Percentiles rank a stretch among this genome's conserved stretches.
These are phyloP conservation scores for Seriola quinqueradiata DNA, from an alignment of 2,113 vertebrate genomes.

Conservation along the genomic window DNA sequence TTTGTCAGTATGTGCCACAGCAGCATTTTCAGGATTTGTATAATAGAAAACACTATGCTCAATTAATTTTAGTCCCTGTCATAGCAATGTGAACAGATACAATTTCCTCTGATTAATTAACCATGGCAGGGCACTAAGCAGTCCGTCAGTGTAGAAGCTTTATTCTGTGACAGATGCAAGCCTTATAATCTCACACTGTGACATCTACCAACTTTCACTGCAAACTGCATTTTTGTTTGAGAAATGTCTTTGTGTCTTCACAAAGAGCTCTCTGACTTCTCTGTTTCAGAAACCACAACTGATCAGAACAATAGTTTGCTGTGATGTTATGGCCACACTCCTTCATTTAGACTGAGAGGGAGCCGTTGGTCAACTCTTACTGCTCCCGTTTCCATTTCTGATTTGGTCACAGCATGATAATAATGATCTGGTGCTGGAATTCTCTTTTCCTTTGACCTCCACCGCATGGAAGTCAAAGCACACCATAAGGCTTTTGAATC, in stretches of 20 bases:
- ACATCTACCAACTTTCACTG: background rate
- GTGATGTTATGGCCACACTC: background rate
- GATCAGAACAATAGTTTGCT: background rate
- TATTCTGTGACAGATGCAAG: slow-evolving; percentile 9
- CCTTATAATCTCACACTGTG: background rate
- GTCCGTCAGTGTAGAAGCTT: background rate
- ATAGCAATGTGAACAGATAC: background rate
- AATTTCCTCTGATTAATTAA: slow-evolving; percentile 20
- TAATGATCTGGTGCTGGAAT: background rate
- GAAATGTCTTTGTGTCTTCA: background rate
- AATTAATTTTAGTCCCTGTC: background rate
- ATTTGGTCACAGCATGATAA: background rate
- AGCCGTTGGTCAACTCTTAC: background rate
- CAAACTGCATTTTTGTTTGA: background rate
- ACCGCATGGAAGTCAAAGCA: background rate
- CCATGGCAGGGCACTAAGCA: background rate
- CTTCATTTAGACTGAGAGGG: background rate
- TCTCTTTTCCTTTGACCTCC: background rate
- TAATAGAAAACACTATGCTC: background rate
- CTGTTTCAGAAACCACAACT: slow-evolving; percentile 4
- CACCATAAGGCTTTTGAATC: background rate
- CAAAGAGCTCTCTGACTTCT: background rate
- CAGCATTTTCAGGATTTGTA: background rate
- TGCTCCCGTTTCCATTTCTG: background rate
- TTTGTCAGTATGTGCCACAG: background rate